Conservation (phyloP, 2,888 invertebrate genomes). For the Stictocephala bisonia region DNA sequence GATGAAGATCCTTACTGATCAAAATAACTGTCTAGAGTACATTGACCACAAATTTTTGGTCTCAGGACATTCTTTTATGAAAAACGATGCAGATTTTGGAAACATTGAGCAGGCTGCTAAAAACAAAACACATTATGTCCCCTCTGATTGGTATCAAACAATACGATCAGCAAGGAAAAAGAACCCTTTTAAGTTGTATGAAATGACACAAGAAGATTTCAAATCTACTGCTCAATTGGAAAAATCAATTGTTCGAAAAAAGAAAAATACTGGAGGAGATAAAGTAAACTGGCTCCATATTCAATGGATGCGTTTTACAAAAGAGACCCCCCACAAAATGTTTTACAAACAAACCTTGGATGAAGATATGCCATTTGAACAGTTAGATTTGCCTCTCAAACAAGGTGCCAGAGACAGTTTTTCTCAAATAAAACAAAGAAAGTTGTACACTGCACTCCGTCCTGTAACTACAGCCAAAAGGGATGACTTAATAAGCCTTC, state of each 20-base stretch:
- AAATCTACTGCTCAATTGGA: constrained; percentile 24
- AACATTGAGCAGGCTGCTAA: constrained; percentile 25
- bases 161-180: constrained; percentile 24
- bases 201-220: constrained; percentile 20
- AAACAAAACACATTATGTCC: constrained; percentile 5
- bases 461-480: too few relatives aligned
- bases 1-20: constrained; percentile 15
- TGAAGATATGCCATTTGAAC: too few relatives aligned
- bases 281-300: constrained; percentile 29
- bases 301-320: constrained; percentile 30
- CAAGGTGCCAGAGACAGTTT: too few relatives aligned
- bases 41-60: constrained; percentile 43
- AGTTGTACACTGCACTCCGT: too few relatives aligned
- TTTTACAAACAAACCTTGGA: constrained; percentile 42
- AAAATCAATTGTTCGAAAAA: constrained; percentile 35
- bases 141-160: constrained; percentile 29
- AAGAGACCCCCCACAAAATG: constrained; percentile 38
- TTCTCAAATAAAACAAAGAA: too few relatives aligned
- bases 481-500: too few relatives aligned
- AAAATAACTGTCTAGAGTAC: neutral
- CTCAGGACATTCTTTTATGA: constrained; percentile 40
- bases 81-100: constrained; percentile 39
- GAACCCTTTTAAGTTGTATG: constrained; percentile 23
- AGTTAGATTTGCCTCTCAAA: too few relatives aligned
- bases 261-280: constrained; percentile 7